phyloP scores from a whole-genome alignment of 2,113 vertebrate species.

The Hemiprocne comata region DNA sequence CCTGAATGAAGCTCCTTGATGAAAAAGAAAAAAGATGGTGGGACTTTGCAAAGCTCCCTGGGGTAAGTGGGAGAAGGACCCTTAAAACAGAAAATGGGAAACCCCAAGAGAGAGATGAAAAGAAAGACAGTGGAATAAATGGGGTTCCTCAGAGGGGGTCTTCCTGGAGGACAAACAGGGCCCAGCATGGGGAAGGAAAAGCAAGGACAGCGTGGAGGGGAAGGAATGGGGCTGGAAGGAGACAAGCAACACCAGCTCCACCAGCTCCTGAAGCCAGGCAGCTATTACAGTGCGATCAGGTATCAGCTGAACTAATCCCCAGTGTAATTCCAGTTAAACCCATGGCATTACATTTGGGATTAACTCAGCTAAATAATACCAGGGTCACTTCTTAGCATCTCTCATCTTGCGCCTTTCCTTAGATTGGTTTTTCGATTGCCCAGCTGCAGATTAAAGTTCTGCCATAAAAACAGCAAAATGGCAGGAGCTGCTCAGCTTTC shows the following conservation, averaged over 20 bases:
- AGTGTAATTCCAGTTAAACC: slow-evolving; percentile 19
- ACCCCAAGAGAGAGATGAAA: not conserved
- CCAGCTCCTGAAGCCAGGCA: not conserved
- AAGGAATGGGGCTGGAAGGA: not conserved
- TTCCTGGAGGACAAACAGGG: not conserved
- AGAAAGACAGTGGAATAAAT: not conserved
- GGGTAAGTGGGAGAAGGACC: not conserved
- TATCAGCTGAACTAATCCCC: not conserved
- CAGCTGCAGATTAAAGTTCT: not conserved
- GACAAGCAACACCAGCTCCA: not conserved
- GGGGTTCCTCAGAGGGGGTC: not conserved
- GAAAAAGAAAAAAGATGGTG: not conserved
- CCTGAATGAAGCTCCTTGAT: not conserved
- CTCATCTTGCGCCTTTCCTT: not conserved
- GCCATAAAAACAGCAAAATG: not conserved
- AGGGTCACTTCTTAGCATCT: not conserved
- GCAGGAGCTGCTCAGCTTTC: not conserved
- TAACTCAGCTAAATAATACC: not conserved
- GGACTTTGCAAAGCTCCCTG: not conserved
- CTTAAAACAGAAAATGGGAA: not conserved
- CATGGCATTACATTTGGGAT: not conserved
- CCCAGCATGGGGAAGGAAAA: not conserved
- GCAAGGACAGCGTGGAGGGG: not conserved
- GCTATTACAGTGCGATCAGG: not conserved
- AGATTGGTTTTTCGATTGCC: not conserved